Percentiles rank a stretch among this genome's conserved stretches.
Conservation (phyloP, 2,888 invertebrate genomes). For the Idaea biselata region DNA sequence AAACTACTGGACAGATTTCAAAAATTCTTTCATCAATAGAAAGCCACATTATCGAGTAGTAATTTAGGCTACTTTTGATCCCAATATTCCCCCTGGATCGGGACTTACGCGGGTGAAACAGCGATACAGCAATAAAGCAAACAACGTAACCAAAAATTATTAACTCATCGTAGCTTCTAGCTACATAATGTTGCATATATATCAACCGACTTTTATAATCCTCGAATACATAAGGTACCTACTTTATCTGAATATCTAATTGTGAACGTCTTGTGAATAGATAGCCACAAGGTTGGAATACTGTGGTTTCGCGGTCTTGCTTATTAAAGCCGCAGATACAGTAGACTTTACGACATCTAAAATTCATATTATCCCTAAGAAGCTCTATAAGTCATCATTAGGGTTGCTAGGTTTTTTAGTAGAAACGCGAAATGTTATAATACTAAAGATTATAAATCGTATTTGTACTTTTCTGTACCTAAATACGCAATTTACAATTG, state of each 20-base stretch:
- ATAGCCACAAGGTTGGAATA: neutral
- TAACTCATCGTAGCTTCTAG: neutral
- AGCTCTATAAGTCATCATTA: constrained; percentile 10
- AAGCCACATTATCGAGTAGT: too few species aligned
- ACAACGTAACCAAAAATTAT: neutral
- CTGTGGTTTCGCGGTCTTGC: neutral
- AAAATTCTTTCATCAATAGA: too few species aligned
- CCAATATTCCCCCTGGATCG: too few species aligned
- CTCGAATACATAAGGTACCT: neutral
- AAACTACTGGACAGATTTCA: too few species aligned
- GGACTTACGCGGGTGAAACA: too few species aligned
- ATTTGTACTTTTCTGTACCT: too few species aligned
- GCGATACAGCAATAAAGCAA: neutral
- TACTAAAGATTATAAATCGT: too few species aligned
- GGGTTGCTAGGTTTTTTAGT: neutral
- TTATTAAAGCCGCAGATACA: constrained; percentile 7
- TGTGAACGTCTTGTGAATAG: neutral
- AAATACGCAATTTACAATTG: too few species aligned
- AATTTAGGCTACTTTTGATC: too few species aligned
- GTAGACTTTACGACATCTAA: constrained; percentile 20
- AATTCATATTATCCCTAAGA: constrained; percentile 16
- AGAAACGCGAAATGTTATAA: neutral
- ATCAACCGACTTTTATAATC: neutral
- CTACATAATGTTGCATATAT: neutral
- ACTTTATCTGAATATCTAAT: neutral